Percentiles rank a stretch among this genome's conserved stretches.
These are phyloP conservation scores for Tauraco hartlaubi DNA, from an alignment of 2,797 vertebrate species.

Conservation along the genomic window DNA sequence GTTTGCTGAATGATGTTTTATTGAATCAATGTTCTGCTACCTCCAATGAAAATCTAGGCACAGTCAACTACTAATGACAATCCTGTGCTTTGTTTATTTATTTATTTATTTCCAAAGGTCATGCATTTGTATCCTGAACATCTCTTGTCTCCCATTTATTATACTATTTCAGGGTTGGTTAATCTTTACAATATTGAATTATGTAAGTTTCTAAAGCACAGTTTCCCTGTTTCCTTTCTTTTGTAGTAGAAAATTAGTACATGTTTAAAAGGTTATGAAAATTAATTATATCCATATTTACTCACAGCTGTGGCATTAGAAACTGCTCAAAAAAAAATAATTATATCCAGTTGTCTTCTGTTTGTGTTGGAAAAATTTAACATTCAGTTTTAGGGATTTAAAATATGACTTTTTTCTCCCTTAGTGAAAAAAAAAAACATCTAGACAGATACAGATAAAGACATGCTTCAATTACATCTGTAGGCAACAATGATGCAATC, in stretches of 20 bases:
- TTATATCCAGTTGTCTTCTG: not conserved
- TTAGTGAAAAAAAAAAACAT: not conserved
- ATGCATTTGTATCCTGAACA: conserved; percentile 41
- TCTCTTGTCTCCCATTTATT: conserved; percentile 29
- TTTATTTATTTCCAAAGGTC: conserved; percentile 62
- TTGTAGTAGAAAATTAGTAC: conserved; percentile 30
- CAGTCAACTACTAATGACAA: conserved; percentile 18
- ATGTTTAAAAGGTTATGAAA: conserved; percentile 49
- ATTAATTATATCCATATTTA: conserved; percentile 55
- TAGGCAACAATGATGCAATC: not conserved
- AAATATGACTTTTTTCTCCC: not conserved
- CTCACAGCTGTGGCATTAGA: conserved; percentile 14
- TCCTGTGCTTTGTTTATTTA: not conserved
- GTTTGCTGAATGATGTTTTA: conserved; percentile 4
- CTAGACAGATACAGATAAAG: not conserved
- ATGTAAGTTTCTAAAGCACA: conserved; percentile 52
- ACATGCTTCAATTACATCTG: not conserved
- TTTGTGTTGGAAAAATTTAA: not conserved
- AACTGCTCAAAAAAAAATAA: not conserved
- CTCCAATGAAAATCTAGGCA: conserved; percentile 14
- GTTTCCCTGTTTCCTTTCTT: conserved; percentile 1
- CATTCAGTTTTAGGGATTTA: not conserved
- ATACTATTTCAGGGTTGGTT: conserved; percentile 60
- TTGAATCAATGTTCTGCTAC: conserved; percentile 9
- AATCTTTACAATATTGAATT: conserved; percentile 65